A percentile compares a stretch with the other conserved stretches of the same genome.
Conservation (phyloP, 2,113 vertebrate genomes). For the Aspidoscelis tigris region DNA sequence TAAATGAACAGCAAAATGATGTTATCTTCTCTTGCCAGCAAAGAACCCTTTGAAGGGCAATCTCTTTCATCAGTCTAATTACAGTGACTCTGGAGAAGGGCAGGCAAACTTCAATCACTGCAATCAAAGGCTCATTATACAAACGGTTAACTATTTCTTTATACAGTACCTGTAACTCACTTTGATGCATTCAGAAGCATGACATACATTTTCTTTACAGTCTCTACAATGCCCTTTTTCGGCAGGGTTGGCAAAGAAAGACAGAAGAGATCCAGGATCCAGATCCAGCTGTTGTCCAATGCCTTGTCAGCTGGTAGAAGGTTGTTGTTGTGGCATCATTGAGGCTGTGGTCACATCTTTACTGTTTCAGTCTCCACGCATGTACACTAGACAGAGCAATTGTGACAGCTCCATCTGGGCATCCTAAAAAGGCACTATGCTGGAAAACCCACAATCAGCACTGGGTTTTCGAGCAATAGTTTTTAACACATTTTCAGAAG, state of each 20-base stretch:
- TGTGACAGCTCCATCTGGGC: too few relatives aligned
- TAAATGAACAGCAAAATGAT: background rate
- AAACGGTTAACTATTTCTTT: background rate
- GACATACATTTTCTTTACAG: background rate
- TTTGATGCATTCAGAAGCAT: background rate
- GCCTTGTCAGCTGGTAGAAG: background rate
- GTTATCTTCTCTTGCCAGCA: background rate
- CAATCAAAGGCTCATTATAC: background rate
- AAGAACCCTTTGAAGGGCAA: background rate
- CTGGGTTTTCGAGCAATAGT: too few relatives aligned
- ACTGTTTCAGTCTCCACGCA: too few relatives aligned
- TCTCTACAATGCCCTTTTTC: background rate
- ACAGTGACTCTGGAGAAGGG: background rate
- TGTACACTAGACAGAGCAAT: too few relatives aligned
- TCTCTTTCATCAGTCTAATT: background rate
- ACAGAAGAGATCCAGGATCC: background rate
- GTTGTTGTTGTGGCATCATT: too few relatives aligned
- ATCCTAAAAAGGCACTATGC: too few relatives aligned
- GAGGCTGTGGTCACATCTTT: too few relatives aligned
- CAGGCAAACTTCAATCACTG: background rate
- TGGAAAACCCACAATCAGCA: too few relatives aligned
- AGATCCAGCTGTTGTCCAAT: background rate
- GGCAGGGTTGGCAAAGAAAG: background rate
- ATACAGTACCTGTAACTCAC: background rate
- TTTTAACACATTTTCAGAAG: background rate